Evolutionary conservation across 1,140 invertebrate species (phyloP), one percentile per base, ranked within the genome.

Genomic region (Psix sp.): DNA sequence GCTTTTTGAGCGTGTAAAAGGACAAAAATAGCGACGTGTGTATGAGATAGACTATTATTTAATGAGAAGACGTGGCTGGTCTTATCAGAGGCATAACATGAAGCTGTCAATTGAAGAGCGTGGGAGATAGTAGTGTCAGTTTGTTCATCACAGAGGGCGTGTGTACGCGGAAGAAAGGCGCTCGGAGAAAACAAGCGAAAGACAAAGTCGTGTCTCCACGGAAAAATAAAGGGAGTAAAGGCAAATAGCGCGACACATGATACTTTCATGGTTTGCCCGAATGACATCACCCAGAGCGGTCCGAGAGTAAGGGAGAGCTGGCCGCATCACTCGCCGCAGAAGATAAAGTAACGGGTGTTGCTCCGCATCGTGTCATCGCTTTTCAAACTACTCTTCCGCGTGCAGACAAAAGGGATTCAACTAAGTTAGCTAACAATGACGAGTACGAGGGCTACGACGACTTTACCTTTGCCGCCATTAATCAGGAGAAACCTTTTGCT

Each of bases 191-290:
- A 63, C 43, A 45, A 39, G 46, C 26, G 36, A 65, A 65, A 54
- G 39, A 31, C 45, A 31, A 29, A 21, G 13, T 11, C 16, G 3
- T n/a, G 38, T 66, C 62, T 43, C 62, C 33, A 33, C 39, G 38
- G 46, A 63, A 52, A 62, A 62, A 62, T 49, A 21, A 46, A 65
- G 48, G 48, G 49, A 54, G 40, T 35, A 35, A 42, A 56, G 24
- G 62, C 62, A 66, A 66, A 66, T 66, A 66, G 62, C 49, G 49
- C 48, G 62, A 52, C 60, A 65, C 60, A 52, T 52, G 60, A 65
- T 65, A 65, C 60, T 65, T 65, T n/a, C n/a, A n/a, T n/a, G n/a
- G n/a, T 45, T 6, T 26, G 13, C 11, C 31, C 39, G 16, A 43
- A 38, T 39, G 39, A 36, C 33, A 26, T 51, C 46, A 38, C 54